Percentiles rank a stretch among this genome's conserved stretches.
phyloP scores from a whole-genome alignment of 37 sponge, comb jelly and placozoan genomes.

The Aplysina aerophoba region DNA sequence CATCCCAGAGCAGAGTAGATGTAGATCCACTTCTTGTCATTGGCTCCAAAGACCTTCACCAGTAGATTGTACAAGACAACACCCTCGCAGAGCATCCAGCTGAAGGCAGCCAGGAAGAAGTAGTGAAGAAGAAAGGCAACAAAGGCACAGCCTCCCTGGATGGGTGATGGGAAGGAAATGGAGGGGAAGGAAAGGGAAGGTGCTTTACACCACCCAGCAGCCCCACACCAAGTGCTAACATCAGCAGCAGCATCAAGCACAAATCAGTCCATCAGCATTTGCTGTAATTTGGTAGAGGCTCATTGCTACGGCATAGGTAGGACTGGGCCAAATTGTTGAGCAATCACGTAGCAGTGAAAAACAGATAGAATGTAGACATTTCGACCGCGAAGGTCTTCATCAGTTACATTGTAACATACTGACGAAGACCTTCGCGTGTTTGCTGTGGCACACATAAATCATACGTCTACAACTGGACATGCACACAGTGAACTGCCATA shows the following conservation, averaged over 20 bases:
- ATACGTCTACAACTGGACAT: not conserved
- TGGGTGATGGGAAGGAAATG: not conserved
- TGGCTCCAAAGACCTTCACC: conserved; percentile 25
- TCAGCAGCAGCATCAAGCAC: not conserved
- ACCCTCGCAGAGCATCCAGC: conserved; percentile 45
- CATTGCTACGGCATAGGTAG: no score
- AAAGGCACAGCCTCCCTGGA: conserved; percentile 21
- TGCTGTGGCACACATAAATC: not conserved
- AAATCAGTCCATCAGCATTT: no score
- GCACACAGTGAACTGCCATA: not conserved
- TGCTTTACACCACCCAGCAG: not conserved
- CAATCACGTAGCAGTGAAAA: no score
- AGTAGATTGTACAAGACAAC: conserved; percentile 26
- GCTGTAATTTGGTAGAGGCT: no score
- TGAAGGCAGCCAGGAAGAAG: conserved; percentile 41
- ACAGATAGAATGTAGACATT: no score
- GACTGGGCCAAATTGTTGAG: no score
- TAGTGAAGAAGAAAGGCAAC: conserved; percentile 35
- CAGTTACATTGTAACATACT: no score
- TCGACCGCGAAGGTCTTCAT: no score
- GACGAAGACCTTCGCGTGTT: no score
- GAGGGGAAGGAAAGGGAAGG: not conserved
- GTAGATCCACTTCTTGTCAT: conserved; percentile 18
- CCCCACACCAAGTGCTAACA: not conserved
- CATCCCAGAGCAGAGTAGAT: conserved; percentile 40